A percentile compares a stretch with the other conserved stretches of the same genome.
Conservation (phyloP, 2,113 vertebrate genomes). For the Elanoides forficatus region DNA sequence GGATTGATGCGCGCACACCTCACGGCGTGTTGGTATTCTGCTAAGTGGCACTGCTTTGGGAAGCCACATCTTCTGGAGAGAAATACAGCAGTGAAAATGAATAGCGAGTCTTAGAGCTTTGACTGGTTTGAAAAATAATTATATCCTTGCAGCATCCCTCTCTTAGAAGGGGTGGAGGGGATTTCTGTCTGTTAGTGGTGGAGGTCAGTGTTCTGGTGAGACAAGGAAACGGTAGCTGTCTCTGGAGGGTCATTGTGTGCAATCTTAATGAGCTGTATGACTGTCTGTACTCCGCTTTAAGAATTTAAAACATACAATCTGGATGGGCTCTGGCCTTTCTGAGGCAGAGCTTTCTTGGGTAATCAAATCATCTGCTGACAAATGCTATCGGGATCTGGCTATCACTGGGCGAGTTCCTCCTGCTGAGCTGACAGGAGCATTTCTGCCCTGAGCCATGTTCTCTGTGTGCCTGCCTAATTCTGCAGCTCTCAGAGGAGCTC, state of each 20-base stretch:
- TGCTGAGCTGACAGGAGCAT: neutral
- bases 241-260: neutral
- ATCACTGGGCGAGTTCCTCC: neutral
- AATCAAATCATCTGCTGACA: neutral
- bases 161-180: neutral
- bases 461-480: neutral
- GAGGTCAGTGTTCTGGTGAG: neutral
- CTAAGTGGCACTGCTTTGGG: neutral
- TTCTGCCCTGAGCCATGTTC: neutral
- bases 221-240: neutral
- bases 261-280: neutral
- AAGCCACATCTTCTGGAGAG: neutral
- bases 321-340: neutral
- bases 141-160: neutral
- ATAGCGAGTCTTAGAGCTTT: neutral
- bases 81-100: neutral
- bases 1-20: accelerated
- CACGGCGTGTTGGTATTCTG: neutral
- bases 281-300: neutral
- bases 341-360: neutral
- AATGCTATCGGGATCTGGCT: neutral
- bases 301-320: neutral
- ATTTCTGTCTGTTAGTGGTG: neutral
- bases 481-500: neutral
- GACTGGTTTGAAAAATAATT: neutral